These are phyloP conservation scores for Trichogramma dendrolimi DNA, from an alignment of 2,888 invertebrate species.

Conservation along the genomic window DNA sequence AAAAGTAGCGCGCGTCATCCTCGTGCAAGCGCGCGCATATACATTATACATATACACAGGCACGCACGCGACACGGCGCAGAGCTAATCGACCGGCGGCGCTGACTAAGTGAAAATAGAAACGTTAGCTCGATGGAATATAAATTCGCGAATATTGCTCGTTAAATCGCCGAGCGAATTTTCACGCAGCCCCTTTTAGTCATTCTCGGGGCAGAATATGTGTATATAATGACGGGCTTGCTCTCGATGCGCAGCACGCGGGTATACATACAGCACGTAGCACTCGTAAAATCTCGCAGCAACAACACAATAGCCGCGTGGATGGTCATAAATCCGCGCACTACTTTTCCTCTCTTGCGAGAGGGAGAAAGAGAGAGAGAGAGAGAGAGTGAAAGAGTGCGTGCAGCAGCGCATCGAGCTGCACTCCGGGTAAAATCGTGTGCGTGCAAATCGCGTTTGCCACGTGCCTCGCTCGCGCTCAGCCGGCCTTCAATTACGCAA, in stretches of 20 bases:
- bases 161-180: slow-evolving; percentile 46
- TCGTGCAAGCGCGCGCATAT: no score
- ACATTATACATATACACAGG: no score
- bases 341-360: background rate
- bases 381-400: slow-evolving; percentile 30
- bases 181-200: slow-evolving; percentile 25
- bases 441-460: background rate
- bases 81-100: no score
- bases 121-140: slow-evolving; percentile 48
- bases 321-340: slow-evolving; percentile 27
- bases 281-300: slow-evolving; percentile 48
- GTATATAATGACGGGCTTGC: slow-evolving; percentile 30
- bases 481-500: slow-evolving; percentile 21
- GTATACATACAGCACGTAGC: slow-evolving; percentile 34
- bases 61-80: no score
- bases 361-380: background rate
- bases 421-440: no score
- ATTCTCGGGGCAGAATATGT: slow-evolving; percentile 15
- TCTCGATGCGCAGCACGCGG: slow-evolving; percentile 27
- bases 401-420: background rate
- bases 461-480: slow-evolving; percentile 20
- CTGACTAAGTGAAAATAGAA: slow-evolving; percentile 45
- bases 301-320: slow-evolving; percentile 39
- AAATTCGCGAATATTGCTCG: slow-evolving; percentile 47
- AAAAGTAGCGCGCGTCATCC: no score